Percentiles rank a stretch among this genome's conserved stretches.
phyloP scores from a whole-genome alignment of 2,797 vertebrate genomes.

The Sarcophilus harrisii region DNA sequence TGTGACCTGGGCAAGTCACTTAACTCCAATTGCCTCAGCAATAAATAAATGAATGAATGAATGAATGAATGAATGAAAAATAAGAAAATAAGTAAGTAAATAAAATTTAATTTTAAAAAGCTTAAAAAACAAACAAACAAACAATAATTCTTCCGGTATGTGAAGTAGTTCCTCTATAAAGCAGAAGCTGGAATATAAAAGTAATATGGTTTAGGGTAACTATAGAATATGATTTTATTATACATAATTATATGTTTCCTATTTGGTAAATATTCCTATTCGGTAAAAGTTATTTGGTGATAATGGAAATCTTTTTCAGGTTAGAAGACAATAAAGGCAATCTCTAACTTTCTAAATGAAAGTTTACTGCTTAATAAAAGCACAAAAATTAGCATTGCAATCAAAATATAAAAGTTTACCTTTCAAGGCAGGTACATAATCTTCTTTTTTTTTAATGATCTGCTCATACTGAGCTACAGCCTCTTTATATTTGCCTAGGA shows the following conservation, averaged over 20 bases:
- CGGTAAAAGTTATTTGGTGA: conserved; percentile 38
- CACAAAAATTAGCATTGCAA: conserved; percentile 53
- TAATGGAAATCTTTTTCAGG: conserved; percentile 52
- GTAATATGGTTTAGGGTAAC: background rate
- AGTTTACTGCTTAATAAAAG: conserved; percentile 43
- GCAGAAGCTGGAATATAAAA: background rate
- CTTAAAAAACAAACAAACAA: background rate
- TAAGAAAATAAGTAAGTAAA: too few species aligned
- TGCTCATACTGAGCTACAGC: conserved; percentile 91
- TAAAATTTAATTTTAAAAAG: too few species aligned
- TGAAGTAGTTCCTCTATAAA: background rate
- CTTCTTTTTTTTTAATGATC: conserved; percentile 89
- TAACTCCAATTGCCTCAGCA: too few species aligned
- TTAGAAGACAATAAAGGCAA: conserved; percentile 24
- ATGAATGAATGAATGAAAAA: too few species aligned
- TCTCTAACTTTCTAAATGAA: conserved; percentile 17
- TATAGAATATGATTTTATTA: conserved; percentile 11
- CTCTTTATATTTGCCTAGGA: conserved; percentile 93
- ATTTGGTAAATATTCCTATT: background rate
- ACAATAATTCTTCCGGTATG: background rate
- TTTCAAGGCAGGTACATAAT: conserved; percentile 98
- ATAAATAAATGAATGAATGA: too few species aligned
- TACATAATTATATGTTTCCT: conserved; percentile 9
- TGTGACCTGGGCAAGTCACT: too few species aligned
- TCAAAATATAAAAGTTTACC: conserved; percentile 84